Conservation (phyloP, 2,797 vertebrate species). For the Fringilla coelebs region DNA sequence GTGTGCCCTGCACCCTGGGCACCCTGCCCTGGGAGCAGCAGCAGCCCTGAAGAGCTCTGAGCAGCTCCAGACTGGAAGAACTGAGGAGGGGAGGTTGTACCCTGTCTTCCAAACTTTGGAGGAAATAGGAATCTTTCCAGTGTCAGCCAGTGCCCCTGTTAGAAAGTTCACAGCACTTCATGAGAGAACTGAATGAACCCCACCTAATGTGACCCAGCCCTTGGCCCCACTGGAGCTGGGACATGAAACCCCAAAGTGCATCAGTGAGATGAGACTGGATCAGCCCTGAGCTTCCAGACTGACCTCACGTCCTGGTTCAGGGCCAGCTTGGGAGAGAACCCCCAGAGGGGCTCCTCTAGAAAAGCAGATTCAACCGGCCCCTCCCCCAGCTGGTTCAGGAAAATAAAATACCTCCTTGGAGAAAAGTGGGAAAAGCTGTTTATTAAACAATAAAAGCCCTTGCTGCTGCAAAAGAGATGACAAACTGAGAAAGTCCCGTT, state of each 20-base stretch:
- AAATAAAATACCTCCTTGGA: no score
- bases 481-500: no score
- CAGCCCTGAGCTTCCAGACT: not conserved
- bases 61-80: not conserved
- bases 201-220: not conserved
- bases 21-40: not conserved
- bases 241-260: not conserved
- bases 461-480: no score
- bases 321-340: not conserved
- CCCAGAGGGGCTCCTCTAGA: not conserved
- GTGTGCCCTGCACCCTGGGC: not conserved
- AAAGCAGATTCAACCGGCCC: no score
- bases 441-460: no score
- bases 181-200: not conserved
- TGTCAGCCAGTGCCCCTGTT: not conserved
- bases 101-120: not conserved
- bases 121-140: not conserved
- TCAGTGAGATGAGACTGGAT: not conserved
- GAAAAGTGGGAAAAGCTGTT: no score
- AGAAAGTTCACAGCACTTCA: not conserved
- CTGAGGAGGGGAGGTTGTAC: not conserved
- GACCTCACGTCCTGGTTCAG: not conserved
- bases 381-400: no score
- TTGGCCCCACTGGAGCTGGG: not conserved
- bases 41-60: not conserved